Evolutionary conservation across 1,140 invertebrate genomes (phyloP), one percentile per base, ranked within the genome.

Genomic region (Bradysia coprophila): DNA sequence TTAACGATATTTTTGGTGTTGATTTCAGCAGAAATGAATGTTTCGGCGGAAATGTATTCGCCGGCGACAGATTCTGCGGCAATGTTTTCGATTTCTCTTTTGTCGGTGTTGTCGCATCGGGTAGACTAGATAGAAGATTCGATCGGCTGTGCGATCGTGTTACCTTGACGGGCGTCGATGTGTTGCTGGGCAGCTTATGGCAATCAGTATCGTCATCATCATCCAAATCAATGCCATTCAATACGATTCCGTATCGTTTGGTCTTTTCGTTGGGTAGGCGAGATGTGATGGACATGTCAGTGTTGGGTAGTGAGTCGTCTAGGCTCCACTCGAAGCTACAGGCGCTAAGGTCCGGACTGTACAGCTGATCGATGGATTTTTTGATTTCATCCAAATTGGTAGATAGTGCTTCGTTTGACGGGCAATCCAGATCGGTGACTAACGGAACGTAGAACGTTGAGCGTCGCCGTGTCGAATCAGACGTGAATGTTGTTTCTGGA

Each of bases 391-490:
- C 19, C 24, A 21, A 23, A 20, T 21, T 23, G 22, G 21, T 22
- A 15, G 24, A 3, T 10, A n/a, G 8, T 40, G 11, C 24, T 16
- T 6, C 39, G 24, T 23, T 15, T 13, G 11, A 11, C 8, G n/a
- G 4, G 19, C 8, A 9, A 6, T 16, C 5, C 13, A 4, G 13
- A n/a, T n/a, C 18, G 18, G 21, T 38, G 18, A 18, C 66, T 42
- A 73, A 53, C 45, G 71, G 68, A 41, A 73, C 66, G 49, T 73
- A 73, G 56, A 73, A 73, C 41, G 69, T 66, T 38, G 71, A 73
- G 38, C 68, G 65, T 24, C 71, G 65, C 11, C 67, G 57, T 38
- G 55, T 49, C 21, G 56, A 51, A 32, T 60, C 58, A 40, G 24
- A 37, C 10, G 31, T 18, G 4, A 42, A 42, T 20, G 40, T 10